phyloP scores from a whole-genome alignment of 92 coral and sea anemone genomes.

The Muricea muricata region DNA sequence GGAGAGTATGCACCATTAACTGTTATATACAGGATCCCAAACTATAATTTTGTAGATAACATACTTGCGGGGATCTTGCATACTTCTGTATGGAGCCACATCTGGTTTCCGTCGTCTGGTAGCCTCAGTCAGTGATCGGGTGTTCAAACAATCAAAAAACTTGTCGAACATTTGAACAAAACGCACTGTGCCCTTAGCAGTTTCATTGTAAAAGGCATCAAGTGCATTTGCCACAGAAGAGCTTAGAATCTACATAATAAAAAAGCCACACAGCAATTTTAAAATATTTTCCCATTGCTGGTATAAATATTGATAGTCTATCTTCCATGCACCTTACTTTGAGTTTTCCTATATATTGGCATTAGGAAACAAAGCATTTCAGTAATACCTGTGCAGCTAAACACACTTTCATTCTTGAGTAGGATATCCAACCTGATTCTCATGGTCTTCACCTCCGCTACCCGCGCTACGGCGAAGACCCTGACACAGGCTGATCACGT shows the following conservation, averaged over 20 bases:
- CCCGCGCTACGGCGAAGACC: no score
- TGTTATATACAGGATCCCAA: background rate
- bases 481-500: no score
- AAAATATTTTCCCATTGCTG: background rate
- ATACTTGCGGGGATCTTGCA: constrained; percentile 18
- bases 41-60: background rate
- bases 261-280: background rate
- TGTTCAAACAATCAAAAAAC: constrained; percentile 41
- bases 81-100: constrained; percentile 21
- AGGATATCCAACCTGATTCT: no score
- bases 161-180: constrained; percentile 19
- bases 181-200: constrained; percentile 11
- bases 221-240: constrained; percentile 37
- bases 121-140: constrained; percentile 15
- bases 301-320: background rate
- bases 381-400: constrained; percentile 47
- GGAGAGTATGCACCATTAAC: no score
- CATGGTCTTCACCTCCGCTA: no score
- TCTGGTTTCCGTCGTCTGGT: constrained; percentile 5
- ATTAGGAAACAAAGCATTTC: background rate
- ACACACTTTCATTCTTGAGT: constrained; percentile 36
- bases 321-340: background rate
- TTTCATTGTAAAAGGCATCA: background rate
- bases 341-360: no score
- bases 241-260: constrained; percentile 24